Conservation (phyloP, 2,797 vertebrate species). For the Peromyscus attwateri region DNA sequence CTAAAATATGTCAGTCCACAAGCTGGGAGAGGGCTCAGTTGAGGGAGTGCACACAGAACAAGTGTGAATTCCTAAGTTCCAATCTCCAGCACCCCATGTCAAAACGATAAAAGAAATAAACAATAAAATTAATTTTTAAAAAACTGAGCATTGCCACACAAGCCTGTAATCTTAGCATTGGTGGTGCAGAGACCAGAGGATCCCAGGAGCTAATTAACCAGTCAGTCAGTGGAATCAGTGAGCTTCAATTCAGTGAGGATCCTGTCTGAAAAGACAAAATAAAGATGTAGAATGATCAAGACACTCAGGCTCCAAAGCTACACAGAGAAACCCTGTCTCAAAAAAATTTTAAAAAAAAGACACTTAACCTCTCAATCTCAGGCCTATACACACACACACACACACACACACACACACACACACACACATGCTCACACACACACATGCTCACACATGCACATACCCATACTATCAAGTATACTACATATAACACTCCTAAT, state of each 20-base stretch:
- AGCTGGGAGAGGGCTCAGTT: neutral
- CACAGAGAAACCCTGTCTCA: neutral
- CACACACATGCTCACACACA: neutral
- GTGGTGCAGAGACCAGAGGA: neutral
- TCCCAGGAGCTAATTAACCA: no score
- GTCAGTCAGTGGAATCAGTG: neutral
- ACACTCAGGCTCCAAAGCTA: neutral
- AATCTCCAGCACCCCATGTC: neutral
- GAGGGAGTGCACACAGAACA: neutral
- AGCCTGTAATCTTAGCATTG: neutral
- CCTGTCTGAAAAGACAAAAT: neutral
- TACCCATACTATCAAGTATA: neutral
- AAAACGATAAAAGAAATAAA: neutral
- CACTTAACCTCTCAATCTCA: no score
- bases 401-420: neutral
- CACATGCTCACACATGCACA: neutral
- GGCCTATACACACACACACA: neutral
- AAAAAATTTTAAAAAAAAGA: neutral
- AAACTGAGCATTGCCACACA: neutral
- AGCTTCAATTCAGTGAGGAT: neutral
- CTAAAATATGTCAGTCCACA: neutral
- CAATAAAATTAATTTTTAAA: no score
- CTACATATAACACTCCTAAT: neutral
- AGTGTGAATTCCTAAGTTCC: neutral
- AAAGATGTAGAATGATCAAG: neutral